These are phyloP conservation scores for Apteryx owenii DNA, from an alignment of 2,113 vertebrate species.

Conservation along the genomic window DNA sequence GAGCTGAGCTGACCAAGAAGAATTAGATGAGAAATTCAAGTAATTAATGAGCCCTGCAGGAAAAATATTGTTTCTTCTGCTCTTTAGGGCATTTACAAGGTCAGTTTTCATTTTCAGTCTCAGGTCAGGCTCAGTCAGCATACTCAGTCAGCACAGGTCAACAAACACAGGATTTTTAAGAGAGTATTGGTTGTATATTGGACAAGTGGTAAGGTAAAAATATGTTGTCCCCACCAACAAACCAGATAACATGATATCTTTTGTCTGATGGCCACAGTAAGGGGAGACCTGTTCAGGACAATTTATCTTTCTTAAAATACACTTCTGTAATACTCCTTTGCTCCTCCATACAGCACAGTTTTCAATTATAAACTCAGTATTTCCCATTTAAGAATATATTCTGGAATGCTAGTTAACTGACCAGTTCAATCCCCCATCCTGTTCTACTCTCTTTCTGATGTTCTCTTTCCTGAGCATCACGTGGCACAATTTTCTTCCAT, in stretches of 20 bases:
- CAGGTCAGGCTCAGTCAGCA: not conserved
- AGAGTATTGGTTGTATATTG: not conserved
- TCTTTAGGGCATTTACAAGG: slow-evolving; percentile 55
- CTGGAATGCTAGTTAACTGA: not conserved
- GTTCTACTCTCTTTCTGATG: not conserved
- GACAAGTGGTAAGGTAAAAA: not conserved
- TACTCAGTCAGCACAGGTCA: not conserved
- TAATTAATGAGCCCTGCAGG: slow-evolving; percentile 58
- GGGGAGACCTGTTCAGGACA: not conserved
- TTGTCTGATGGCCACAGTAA: not conserved
- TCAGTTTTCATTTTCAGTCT: slow-evolving; percentile 29
- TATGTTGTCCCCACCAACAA: not conserved
- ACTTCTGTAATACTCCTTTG: not conserved
- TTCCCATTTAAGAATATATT: slow-evolving; percentile 10
- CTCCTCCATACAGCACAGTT: not conserved
- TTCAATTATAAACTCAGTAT: not conserved
- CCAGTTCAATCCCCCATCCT: not conserved
- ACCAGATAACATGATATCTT: not conserved
- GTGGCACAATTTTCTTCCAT: slow-evolving; percentile 55
- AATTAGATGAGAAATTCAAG: slow-evolving; percentile 60
- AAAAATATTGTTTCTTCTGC: slow-evolving; percentile 49
- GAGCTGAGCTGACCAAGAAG: slow-evolving; percentile 44
- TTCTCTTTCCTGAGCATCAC: not conserved
- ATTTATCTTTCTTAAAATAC: not conserved
- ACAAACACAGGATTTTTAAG: not conserved